Percentiles rank a stretch among this genome's conserved stretches.
These are phyloP conservation scores for Limenitis arthemis DNA, from an alignment of 2,888 invertebrate species.

Conservation along the genomic window DNA sequence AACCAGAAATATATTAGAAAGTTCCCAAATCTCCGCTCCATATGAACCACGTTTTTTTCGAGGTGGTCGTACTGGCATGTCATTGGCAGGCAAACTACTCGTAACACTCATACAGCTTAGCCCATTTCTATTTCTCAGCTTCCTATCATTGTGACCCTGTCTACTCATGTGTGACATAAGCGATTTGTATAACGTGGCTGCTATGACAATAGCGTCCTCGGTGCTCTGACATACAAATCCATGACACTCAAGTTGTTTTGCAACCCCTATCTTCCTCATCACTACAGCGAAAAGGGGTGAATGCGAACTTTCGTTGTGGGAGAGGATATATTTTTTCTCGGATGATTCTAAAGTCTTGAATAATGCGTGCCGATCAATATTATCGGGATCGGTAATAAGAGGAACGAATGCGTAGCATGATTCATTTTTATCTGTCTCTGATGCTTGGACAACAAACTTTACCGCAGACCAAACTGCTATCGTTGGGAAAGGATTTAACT, in stretches of 20 bases:
- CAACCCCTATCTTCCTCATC: conserved; percentile 85
- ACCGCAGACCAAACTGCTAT: conserved; percentile 96
- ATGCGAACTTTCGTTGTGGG: conserved; percentile 75
- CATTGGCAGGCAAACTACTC: conserved; percentile 69
- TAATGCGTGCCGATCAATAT: conserved; percentile 79
- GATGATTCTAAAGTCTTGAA: conserved; percentile 70
- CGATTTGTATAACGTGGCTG: conserved; percentile 91
- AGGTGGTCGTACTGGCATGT: conserved; percentile 79
- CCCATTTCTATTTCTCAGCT: conserved; percentile 79
- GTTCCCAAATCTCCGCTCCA: conserved; percentile 25
- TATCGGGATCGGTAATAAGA: conserved; percentile 85
- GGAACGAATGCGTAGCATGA: conserved; percentile 86
- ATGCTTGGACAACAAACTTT: conserved; percentile 81
- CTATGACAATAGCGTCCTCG: conserved; percentile 93
- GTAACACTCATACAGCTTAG: conserved; percentile 84
- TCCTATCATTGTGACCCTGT: conserved; percentile 65
- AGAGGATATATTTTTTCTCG: conserved; percentile 72
- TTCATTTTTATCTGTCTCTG: conserved; percentile 67
- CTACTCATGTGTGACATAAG: conserved; percentile 86
- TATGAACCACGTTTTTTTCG: conserved; percentile 80
- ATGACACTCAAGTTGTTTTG: conserved; percentile 89
- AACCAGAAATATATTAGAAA: conserved; percentile 67
- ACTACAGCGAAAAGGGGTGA: conserved; percentile 92
- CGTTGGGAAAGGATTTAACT: conserved; percentile 87
- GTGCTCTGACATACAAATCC: conserved; percentile 91